Percentiles rank a stretch among this genome's conserved stretches.
Evolutionary conservation across 2,797 vertebrate species (phyloP).

Genomic region (Mormyrops boulengeri): DNA sequence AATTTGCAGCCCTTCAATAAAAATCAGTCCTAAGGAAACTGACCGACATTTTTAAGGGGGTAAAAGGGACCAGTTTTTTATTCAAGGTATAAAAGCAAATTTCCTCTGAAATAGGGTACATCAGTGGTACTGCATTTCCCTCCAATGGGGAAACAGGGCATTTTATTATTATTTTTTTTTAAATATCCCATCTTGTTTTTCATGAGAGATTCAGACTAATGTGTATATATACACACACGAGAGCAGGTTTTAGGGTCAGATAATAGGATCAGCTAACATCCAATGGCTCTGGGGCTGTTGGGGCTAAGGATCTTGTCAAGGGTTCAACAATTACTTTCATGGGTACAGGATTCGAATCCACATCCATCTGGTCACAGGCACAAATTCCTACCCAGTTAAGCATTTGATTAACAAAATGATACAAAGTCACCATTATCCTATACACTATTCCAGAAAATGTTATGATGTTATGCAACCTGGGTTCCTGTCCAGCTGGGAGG

Average conservation of each 20-base stretch:
- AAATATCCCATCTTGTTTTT: background rate
- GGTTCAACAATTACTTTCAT: background rate
- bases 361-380: background rate
- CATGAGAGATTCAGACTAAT: background rate
- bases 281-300: background rate
- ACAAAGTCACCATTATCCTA: background rate
- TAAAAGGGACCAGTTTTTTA: background rate
- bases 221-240: background rate
- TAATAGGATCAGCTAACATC: background rate
- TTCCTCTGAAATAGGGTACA: background rate
- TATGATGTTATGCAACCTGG: conserved; percentile 66
- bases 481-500: conserved; percentile 95
- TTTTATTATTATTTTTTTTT: background rate
- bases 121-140: background rate
- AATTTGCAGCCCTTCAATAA: background rate
- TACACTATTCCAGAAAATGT: background rate
- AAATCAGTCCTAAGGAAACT: background rate
- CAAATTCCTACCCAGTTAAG: background rate
- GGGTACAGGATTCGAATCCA: background rate
- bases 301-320: background rate
- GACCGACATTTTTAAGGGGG: background rate
- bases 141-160: background rate
- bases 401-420: background rate
- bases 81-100: background rate
- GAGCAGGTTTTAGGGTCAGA: background rate